Base-by-base conservation (phyloP, 2,888 invertebrate genomes). In the Aphrophora alni region DNA sequence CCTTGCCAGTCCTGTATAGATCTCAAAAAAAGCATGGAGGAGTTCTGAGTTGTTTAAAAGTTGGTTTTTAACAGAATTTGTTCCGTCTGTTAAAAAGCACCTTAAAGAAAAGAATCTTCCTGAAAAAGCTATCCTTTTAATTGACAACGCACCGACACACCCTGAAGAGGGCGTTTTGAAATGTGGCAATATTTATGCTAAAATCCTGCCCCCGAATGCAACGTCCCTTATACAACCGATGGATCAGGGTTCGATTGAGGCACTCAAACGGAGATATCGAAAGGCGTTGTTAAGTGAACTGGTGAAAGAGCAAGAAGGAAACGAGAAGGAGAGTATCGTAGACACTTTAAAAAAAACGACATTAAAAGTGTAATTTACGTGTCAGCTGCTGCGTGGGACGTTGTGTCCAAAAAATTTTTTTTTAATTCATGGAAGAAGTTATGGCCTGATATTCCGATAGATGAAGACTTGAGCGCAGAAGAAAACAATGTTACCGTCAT, bases 341-440 rank as follows among this genome's bases (percentile, higher is more conserved):
- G 68, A 21, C 68, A 68, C n/a, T 21, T 68, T 68, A 24, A 68
- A 68, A 24, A 68, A 68, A 68, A 68, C 3, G 8, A 68, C 24
- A 68, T 68, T 68, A 68, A 68, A 68, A n/a, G 68, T 68, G 68
- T 68, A 24, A 68, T 68, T 68, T 68, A 68, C 68, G 10, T 68
- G 24, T 68, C 14, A 21, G 68, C 68, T 68, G 68, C 14, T 68
- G 68, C 68, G 24, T 68, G 68, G 24, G 24, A 68, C 24, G 14
- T 5, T 68, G 68, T 68, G 24, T 68, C 68, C n/a, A 68, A 68
- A 68, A 21, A 68, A 24, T 5, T 10, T 21, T 68, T 68, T 5
- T 5, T 4, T 5, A 68, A 68, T 68, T 68, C 68, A 68, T 68
- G 68, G 68, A 68, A 68, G 68, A 68, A 68, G 24, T 68, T 68